phyloP scores from a whole-genome alignment of 92 coral and sea anemone species.

The Anthopleura xanthogrammica region DNA sequence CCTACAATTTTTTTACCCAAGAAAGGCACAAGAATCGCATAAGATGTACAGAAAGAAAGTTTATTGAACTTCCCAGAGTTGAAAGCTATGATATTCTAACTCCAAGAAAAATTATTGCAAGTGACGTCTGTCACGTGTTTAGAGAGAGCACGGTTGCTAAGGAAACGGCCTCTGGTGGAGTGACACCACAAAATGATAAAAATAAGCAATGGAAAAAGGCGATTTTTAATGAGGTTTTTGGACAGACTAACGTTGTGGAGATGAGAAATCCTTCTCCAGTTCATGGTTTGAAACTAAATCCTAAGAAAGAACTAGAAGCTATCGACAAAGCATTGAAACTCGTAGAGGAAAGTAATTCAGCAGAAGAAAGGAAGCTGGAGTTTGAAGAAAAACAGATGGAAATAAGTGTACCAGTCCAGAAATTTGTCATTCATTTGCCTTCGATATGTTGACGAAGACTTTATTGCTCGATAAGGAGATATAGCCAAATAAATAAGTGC shows the following conservation, averaged over 20 bases:
- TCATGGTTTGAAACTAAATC: conserved; percentile 10
- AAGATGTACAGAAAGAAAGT: conserved; percentile 2
- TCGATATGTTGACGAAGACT: not conserved
- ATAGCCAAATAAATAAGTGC: no score
- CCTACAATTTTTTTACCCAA: not conserved
- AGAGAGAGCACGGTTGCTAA: conserved; percentile 2
- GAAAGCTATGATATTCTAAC: conserved; percentile 31
- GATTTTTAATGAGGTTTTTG: not conserved
- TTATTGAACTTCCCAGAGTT: conserved; percentile 24
- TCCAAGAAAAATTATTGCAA: conserved; percentile 7
- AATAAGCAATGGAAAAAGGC: not conserved
- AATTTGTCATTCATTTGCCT: not conserved
- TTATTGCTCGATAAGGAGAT: no score
- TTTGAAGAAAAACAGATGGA: not conserved
- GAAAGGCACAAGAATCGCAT: not conserved
- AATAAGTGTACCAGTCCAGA: not conserved
- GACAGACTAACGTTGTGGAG: not conserved
- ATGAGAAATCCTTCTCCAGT: conserved; percentile 25
- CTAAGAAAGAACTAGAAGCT: conserved; percentile 4
- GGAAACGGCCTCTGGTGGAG: not conserved
- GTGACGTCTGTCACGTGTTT: conserved; percentile 29
- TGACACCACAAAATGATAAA: not conserved
- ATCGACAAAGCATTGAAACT: conserved; percentile 16
- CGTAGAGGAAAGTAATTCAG: conserved; percentile 11
- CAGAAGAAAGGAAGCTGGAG: not conserved